Evolutionary conservation across 2,888 invertebrate species (phyloP), one percentile per base, ranked within the genome.

Genomic region (Plemyria rubiginata): DNA sequence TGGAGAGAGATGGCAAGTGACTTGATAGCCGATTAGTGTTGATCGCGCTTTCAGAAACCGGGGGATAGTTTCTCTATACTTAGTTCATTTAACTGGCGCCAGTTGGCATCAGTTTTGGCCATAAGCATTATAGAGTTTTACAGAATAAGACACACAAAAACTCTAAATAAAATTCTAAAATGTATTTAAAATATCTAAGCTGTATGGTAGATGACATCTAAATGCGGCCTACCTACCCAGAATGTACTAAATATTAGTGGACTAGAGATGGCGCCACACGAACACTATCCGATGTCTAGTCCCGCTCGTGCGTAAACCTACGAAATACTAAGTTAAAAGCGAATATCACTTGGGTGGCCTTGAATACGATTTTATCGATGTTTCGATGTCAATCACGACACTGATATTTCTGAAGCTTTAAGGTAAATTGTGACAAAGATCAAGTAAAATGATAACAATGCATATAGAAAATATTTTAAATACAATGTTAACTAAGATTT

Each of bases 321-420:
- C 68, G 56, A 66, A 69, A 75, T 66, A 78, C 70, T 74, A 70
- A 70, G 70, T 71, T 79, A 80, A 80, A 82, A 80, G 81, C 81
- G 70, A 84, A 80, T 84, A 84, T 84, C 84, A 84, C 84, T 80
- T 82, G 78, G 22, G 77, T 71, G 74, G 67, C 68, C 62, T 66
- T 62, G 65, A 72, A 67, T 52, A 65, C 48, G 58, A 62, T 60
- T 62, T 51, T 59, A 62, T 60, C 62, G 60, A 61, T 60, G 52
- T 38, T 28, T 53, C 64, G 49, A 57, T 54, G 28, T 52, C 41
- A 22, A 16, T 50, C 2, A 2, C 43, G 15, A 58, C 58, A 52
- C 22, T 46, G 45, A 45, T 63, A 48, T 43, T 54, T 40, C 38
- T 51, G 43, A 49, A 54, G 29, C 53, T 29, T 8, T 54, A 15